Evolutionary conservation across 2,113 vertebrate species (phyloP).

Genomic region (Dromiciops gliroides): DNA sequence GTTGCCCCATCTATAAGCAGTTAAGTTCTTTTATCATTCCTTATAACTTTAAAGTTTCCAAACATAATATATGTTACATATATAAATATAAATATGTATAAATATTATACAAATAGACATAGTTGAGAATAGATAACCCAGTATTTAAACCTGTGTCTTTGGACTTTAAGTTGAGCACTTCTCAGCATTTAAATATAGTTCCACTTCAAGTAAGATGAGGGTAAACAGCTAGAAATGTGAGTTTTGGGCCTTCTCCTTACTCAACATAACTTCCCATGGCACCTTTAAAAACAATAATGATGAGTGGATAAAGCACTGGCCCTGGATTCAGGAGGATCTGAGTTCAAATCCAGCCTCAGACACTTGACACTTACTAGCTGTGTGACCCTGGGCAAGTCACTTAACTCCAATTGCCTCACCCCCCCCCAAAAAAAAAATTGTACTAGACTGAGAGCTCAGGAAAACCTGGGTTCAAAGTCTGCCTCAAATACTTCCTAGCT

Average conservation of each 20-base stretch:
- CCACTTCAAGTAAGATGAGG: not conserved
- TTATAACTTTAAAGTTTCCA: not conserved
- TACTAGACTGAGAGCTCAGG: no score
- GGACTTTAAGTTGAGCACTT: not conserved
- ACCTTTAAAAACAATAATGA: no score
- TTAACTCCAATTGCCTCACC: no score
- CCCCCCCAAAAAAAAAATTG: no score
- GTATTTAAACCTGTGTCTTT: not conserved
- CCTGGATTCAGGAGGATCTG: not conserved
- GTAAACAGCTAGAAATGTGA: not conserved
- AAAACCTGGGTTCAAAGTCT: no score
- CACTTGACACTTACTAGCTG: no score
- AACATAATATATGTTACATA: not conserved
- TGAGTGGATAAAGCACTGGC: not conserved
- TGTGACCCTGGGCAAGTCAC: conserved; percentile 2
- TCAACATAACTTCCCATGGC: not conserved
- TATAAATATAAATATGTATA: no score
- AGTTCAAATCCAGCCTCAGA: not conserved
- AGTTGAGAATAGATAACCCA: not conserved
- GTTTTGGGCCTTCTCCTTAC: not conserved
- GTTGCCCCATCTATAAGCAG: not conserved
- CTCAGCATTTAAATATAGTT: not conserved
- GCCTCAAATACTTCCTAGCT: no score
- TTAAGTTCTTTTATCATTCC: not conserved
- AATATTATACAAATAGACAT: no score